phyloP scores from a whole-genome alignment of 2,888 invertebrate genomes.

The Thumatha senex region DNA sequence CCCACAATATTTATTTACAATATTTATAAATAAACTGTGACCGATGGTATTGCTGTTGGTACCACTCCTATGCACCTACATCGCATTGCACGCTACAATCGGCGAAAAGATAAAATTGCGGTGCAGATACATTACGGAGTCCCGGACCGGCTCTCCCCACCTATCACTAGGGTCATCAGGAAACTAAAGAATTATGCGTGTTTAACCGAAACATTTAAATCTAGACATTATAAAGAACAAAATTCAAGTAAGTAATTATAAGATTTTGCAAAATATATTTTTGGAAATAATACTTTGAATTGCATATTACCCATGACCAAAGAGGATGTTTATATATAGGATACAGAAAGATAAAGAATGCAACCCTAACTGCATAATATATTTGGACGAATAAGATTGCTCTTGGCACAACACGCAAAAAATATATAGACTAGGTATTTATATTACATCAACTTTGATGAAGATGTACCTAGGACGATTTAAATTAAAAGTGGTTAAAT shows the following conservation, averaged over 20 bases:
- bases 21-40: background rate
- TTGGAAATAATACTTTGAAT: too few relatives aligned
- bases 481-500: too few relatives aligned
- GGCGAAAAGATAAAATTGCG: constrained; percentile 63
- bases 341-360: background rate
- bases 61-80: constrained; percentile 42
- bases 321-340: too few relatives aligned
- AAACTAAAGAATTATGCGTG: background rate
- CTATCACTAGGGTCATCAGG: constrained; percentile 13
- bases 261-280: too few relatives aligned
- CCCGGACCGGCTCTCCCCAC: constrained; percentile 13
- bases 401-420: too few relatives aligned
- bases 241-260: too few relatives aligned
- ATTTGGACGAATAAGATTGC: constrained; percentile 36
- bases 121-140: constrained; percentile 47
- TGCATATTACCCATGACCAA: too few relatives aligned
- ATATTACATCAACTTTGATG: too few relatives aligned
- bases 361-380: constrained; percentile 15
- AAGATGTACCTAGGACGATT: too few relatives aligned
- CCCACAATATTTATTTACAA: too few relatives aligned
- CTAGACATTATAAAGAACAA: too few relatives aligned
- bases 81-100: constrained; percentile 55
- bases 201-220: background rate
- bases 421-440: too few relatives aligned
- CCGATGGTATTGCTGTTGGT: constrained; percentile 44